Conservation (phyloP, 1,140 invertebrate genomes). For the Drosophila kikkawai region DNA sequence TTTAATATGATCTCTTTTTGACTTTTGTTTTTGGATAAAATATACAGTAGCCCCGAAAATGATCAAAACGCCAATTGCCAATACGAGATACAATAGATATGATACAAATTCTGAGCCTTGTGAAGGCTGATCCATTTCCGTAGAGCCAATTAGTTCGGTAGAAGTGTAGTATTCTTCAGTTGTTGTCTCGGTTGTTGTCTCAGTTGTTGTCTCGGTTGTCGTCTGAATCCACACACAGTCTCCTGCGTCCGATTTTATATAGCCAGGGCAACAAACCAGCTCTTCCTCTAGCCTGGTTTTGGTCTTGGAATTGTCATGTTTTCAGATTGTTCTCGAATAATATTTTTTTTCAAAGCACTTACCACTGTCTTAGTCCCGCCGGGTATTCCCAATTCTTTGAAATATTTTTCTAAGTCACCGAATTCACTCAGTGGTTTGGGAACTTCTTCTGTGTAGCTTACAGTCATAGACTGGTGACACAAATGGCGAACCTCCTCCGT, state of each 20-base stretch:
- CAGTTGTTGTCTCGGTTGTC: constrained; percentile 4
- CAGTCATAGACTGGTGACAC: background rate
- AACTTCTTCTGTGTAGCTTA: background rate
- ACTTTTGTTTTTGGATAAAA: background rate
- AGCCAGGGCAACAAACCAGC: constrained; percentile 46
- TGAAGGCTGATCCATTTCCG: too few species aligned
- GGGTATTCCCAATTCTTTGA: background rate
- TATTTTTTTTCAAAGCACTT: background rate
- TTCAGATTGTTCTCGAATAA: background rate
- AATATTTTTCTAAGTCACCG: constrained; percentile 10
- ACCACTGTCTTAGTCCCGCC: constrained; percentile 20
- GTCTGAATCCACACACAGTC: constrained; percentile 10
- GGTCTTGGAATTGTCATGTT: background rate
- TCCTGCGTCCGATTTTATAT: background rate
- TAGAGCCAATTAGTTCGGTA: background rate
- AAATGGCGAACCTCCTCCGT: constrained; percentile 1
- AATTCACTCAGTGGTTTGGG: background rate
- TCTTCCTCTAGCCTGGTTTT: constrained; percentile 35
- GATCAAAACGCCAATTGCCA: background rate
- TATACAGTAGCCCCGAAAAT: background rate
- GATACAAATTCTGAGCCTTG: background rate
- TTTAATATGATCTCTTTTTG: too few species aligned
- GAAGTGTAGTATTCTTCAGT: background rate
- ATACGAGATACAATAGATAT: background rate
- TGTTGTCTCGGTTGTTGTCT: constrained; percentile 5